Evolutionary conservation across 2,888 invertebrate species (phyloP).

Genomic region (Mimumesa dahlbomi): DNA sequence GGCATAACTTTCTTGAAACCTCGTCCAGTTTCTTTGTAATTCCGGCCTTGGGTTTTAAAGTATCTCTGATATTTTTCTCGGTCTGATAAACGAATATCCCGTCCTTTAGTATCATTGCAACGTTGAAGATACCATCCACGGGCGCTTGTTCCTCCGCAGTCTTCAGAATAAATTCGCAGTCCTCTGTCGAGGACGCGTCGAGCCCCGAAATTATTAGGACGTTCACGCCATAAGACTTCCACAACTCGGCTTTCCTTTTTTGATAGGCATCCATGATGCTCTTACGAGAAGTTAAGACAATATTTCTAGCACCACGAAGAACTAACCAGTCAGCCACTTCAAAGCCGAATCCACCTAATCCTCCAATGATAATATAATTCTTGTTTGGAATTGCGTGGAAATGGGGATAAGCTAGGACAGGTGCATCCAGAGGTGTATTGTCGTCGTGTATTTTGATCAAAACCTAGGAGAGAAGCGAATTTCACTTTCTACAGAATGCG

Average conservation of each 20-base stretch:
- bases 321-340: slow-evolving; percentile 94
- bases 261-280: slow-evolving; percentile 93
- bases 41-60: slow-evolving; percentile 83
- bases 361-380: slow-evolving; percentile 87
- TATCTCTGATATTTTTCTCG: slow-evolving; percentile 81
- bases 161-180: slow-evolving; percentile 86
- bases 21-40: slow-evolving; percentile 83
- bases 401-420: slow-evolving; percentile 80
- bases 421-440: slow-evolving; percentile 41
- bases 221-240: slow-evolving; percentile 87
- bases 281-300: slow-evolving; percentile 90
- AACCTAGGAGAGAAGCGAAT: slow-evolving; percentile 57
- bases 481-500: too few relatives aligned
- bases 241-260: slow-evolving; percentile 84
- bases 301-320: slow-evolving; percentile 88
- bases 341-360: slow-evolving; percentile 95
- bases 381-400: slow-evolving; percentile 81
- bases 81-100: slow-evolving; percentile 82
- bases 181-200: slow-evolving; percentile 86
- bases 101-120: slow-evolving; percentile 84
- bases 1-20: slow-evolving; percentile 81
- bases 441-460: slow-evolving; percentile 71
- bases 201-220: slow-evolving; percentile 85
- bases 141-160: slow-evolving; percentile 81
- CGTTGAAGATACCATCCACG: slow-evolving; percentile 85